Conservation (phyloP, 2,888 invertebrate species). For the Amphimallon solstitiale region DNA sequence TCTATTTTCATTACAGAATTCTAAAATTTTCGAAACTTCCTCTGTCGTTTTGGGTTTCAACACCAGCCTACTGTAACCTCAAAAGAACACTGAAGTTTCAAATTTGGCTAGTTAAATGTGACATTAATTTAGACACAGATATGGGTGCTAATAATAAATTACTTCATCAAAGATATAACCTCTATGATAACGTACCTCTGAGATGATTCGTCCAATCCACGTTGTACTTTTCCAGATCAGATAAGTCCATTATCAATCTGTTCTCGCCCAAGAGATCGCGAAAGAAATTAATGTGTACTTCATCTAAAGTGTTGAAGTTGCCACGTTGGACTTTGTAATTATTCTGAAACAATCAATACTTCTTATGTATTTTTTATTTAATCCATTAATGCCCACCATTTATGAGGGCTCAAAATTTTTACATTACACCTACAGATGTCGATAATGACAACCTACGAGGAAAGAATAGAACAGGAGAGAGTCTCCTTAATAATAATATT, state of each 20-base stretch:
- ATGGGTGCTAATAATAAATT: not conserved
- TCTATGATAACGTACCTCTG: conserved; percentile 73
- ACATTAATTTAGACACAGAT: not conserved
- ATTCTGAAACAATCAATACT: conserved; percentile 65
- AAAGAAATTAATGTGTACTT: conserved; percentile 74
- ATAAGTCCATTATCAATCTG: conserved; percentile 78
- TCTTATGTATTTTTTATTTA: no score
- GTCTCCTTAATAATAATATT: no score
- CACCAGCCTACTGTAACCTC: conserved; percentile 85
- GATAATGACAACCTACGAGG: no score
- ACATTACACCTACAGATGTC: no score
- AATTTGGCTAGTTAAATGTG: not conserved
- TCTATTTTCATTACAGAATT: conserved; percentile 82
- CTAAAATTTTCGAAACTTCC: conserved; percentile 87
- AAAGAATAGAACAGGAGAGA: no score
- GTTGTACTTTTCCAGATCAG: conserved; percentile 84
- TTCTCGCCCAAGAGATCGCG: conserved; percentile 70
- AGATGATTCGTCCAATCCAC: conserved; percentile 90
- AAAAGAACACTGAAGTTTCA: conserved; percentile 17
- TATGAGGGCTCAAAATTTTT: no score
- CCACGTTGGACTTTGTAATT: conserved; percentile 73
- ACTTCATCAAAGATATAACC: conserved; percentile 50
- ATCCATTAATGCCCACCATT: no score
- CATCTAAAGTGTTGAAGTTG: conserved; percentile 67
- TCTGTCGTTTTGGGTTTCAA: conserved; percentile 86